These are phyloP conservation scores for Boleophthalmus pectinirostris DNA, from an alignment of 2,113 vertebrate species.

Conservation along the genomic window DNA sequence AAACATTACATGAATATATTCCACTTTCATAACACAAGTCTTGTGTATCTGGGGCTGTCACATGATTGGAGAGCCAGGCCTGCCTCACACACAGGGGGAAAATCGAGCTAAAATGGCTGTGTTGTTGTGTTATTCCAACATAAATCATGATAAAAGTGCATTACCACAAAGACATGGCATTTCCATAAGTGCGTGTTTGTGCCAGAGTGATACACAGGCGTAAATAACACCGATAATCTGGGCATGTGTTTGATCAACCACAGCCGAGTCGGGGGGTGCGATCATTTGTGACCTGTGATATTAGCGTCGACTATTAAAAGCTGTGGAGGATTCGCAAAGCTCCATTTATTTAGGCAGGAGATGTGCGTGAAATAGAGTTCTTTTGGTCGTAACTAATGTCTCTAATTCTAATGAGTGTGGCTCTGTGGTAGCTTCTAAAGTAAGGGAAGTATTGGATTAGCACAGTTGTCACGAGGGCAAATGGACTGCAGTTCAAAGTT, in stretches of 20 bases:
- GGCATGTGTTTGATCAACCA: conserved; percentile 73
- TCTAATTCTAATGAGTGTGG: conserved; percentile 68
- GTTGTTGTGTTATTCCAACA: conserved; percentile 45
- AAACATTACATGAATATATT: background rate
- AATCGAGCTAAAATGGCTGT: conserved; percentile 17
- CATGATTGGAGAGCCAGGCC: background rate
- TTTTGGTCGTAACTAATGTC: conserved; percentile 75
- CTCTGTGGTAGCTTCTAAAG: conserved; percentile 63
- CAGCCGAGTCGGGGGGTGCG: conserved; percentile 60
- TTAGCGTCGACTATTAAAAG: conserved; percentile 74
- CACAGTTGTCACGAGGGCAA: conserved; percentile 60
- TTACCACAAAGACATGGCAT: conserved; percentile 66
- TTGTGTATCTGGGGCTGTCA: background rate
- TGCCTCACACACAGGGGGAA: conserved; percentile 12
- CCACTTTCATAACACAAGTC: background rate
- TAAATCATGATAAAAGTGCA: conserved; percentile 74
- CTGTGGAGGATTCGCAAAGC: conserved; percentile 69
- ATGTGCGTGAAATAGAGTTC: conserved; percentile 76
- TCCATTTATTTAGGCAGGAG: conserved; percentile 71
- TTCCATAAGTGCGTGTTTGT: conserved; percentile 70
- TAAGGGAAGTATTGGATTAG: conserved; percentile 60
- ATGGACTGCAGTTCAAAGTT: conserved; percentile 65
- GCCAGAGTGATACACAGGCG: conserved; percentile 67
- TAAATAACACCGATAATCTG: conserved; percentile 75
- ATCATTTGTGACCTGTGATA: conserved; percentile 73